Base-by-base conservation (phyloP, 2,113 vertebrate genomes). In the Cryptoleucopteryx plumbea region DNA sequence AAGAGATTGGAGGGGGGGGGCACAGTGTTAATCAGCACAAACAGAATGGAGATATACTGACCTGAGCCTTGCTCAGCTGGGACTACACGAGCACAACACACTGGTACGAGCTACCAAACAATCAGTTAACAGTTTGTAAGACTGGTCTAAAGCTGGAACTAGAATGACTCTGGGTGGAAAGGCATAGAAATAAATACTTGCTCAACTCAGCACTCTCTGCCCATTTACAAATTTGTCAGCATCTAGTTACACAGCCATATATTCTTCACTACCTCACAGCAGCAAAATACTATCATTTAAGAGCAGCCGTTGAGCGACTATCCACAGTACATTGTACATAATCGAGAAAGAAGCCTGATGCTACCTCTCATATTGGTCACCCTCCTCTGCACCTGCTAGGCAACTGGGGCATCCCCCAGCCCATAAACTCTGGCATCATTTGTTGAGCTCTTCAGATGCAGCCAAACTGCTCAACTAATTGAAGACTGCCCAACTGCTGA, bases 401-500 rank as follows among this genome's bases (percentile, higher is more conserved):
- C 27, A 20, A 22, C 23, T 8, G 16, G 53, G 70, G 47, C 73
- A 47, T 63, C 29, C 43, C n/a, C 26, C 7, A 2, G 48, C 38
- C 50, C 85, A 26, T 4, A 6, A 15, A 31, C 58, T 32, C n/a
- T 11, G 9, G 9, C 80, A 36, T 21, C 58, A 21, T 17, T 27
- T 59, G 32, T 15, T 9, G 67, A 73, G 84, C 81, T 53, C 66
- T 56, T 19, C 62, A 12, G 52, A 40, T 7, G 21, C 42, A 47
- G 21, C 43, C 77, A 4, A 27, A 15, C 32, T 2, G 17, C 25
- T 18, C 12, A 0, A 4, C 9, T 7, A 8, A 9, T 10, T 10
- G 17, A 21, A 19, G 78, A 7, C 19, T 4, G 36, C 55, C 34
- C 52, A 32, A 11, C 16, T n/a, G 66, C 77, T 10, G 23, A 20